Conservation (phyloP, 2,888 invertebrate species). For the Thysanoteuthis rhombus region DNA sequence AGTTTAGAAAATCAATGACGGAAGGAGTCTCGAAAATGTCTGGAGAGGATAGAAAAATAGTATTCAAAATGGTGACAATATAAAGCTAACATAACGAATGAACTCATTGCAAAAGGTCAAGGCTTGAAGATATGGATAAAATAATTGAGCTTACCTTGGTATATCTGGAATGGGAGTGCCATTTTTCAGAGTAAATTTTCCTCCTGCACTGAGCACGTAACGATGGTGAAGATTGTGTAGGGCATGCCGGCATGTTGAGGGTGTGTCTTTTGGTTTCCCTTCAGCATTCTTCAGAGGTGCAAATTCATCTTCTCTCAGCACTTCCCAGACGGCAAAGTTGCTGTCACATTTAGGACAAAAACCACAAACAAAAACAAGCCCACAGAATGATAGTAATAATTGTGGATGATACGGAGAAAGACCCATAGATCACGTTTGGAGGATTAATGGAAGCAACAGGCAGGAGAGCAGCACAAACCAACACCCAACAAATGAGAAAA, state of each 20-base stretch:
- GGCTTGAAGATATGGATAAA: too few species aligned
- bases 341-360: slow-evolving; percentile 46
- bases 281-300: slow-evolving; percentile 96
- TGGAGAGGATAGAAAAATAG: not conserved
- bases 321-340: slow-evolving; percentile 83
- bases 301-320: slow-evolving; percentile 92
- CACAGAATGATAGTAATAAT: slow-evolving; percentile 34
- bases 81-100: too few species aligned
- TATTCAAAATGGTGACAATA: too few species aligned
- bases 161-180: slow-evolving; percentile 68
- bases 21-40: not conserved
- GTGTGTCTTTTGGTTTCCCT: slow-evolving; percentile 86
- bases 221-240: slow-evolving; percentile 71
- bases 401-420: not conserved
- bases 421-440: not conserved
- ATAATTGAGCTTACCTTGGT: slow-evolving; percentile 61
- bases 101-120: too few species aligned
- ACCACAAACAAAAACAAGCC: slow-evolving; percentile 26
- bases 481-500: not conserved
- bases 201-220: slow-evolving; percentile 85
- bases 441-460: not conserved
- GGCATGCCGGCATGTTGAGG: slow-evolving; percentile 84
- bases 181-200: slow-evolving; percentile 72
- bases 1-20: not conserved
- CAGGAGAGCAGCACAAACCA: not conserved